These are phyloP conservation scores for Litocranius walleri DNA, from an alignment of 2,113 vertebrate genomes.

Conservation along the genomic window DNA sequence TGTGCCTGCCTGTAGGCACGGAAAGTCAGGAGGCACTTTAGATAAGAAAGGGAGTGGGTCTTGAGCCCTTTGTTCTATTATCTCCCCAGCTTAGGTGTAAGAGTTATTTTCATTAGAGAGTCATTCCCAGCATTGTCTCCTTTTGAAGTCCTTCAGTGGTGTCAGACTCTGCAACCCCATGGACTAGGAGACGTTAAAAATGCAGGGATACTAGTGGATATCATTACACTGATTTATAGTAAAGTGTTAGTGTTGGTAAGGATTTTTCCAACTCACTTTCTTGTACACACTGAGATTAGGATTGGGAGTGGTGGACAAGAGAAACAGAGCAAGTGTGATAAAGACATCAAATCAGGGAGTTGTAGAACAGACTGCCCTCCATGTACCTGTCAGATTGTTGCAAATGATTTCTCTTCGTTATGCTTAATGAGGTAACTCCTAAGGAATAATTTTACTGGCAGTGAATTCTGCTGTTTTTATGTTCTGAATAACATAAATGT, in stretches of 20 bases:
- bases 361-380: neutral
- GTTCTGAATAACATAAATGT: neutral
- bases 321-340: neutral
- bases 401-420: neutral
- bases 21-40: neutral
- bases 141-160: neutral
- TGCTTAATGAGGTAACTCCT: neutral
- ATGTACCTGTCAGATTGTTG: neutral
- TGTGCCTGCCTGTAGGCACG: neutral
- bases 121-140: neutral
- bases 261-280: neutral
- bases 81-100: neutral
- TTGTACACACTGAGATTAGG: neutral
- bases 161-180: no score
- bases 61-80: neutral
- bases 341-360: neutral
- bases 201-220: neutral
- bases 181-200: neutral
- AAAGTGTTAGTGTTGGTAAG: neutral
- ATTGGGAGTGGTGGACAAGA: neutral
- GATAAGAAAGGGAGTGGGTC: neutral
- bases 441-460: neutral
- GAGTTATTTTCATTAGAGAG: neutral
- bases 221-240: neutral
- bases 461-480: neutral